Conservation (phyloP, 2,113 vertebrate species). For the Muntiacus reevesi region DNA sequence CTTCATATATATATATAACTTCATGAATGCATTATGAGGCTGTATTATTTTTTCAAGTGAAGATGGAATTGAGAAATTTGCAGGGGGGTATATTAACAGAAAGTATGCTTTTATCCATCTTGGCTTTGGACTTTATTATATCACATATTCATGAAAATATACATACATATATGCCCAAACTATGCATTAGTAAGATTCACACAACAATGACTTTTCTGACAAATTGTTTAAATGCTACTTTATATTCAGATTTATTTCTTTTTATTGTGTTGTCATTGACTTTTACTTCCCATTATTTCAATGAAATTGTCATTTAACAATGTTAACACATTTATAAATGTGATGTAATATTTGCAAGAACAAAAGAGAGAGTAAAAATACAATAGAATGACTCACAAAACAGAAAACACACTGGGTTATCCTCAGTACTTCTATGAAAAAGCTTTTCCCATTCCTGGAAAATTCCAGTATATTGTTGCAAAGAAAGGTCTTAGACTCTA, state of each 20-base stretch:
- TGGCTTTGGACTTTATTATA: background rate
- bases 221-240: background rate
- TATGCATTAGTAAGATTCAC: background rate
- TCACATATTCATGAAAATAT: background rate
- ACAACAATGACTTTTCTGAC: background rate
- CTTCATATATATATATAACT: background rate
- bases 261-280: background rate
- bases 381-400: background rate
- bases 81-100: background rate
- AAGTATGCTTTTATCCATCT: background rate
- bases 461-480: background rate
- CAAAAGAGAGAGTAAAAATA: background rate
- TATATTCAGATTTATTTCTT: background rate
- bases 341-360: background rate
- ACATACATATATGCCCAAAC: background rate
- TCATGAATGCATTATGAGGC: background rate
- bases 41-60: slow-evolving; percentile 35
- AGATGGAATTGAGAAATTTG: slow-evolving; percentile 31
- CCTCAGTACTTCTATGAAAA: background rate
- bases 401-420: background rate
- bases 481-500: background rate
- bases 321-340: background rate
- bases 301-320: background rate
- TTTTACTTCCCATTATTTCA: background rate
- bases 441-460: background rate